Evolutionary conservation across 1,140 invertebrate genomes (phyloP), one percentile per base, ranked within the genome.

Genomic region (Drosophila pectinifera): DNA sequence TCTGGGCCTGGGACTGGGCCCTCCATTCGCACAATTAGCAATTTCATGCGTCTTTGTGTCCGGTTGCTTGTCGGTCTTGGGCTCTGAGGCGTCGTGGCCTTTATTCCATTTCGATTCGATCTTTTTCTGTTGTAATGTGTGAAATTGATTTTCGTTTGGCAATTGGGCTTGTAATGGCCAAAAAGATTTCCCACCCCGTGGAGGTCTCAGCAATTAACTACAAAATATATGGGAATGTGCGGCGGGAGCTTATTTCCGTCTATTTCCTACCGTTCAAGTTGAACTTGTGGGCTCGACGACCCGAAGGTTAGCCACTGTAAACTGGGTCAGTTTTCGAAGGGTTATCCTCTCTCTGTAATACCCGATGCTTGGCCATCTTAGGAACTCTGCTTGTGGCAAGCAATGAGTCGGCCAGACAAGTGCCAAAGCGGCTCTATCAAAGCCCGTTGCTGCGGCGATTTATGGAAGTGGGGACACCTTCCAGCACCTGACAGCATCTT

Each of bases 141-240:
- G 83, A 86, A 86, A 88, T 88, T 88, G 84, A 88, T 88, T 88
- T 89, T 88, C 72, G 62, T 45, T 78, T 82, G 83, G 78, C 82
- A 86, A 82, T 86, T 59, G 76, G 59, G 46, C 72, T 65, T 80
- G 74, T 67, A 83, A 76, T 31, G 51, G 53, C 56, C 31, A 78
- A 51, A 58, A 55, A 20, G 16, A 64, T 80, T 81, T 78, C 64
- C 56, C 78, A 76, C 63, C 59, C 63, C 5, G 38, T 24, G 41
- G 53, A 76, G 53, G 39, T 76, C 68, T 70, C 20, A 34, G 36
- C 65, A 72, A 72, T 72, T 72, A 72, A 72, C 42, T 34, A 20
- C 34, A 20, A 49, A 51, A 46, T 43, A 41, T 53, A 73, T 74
- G 72, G 48, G 70, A 73, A 73, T 45, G 24, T n/a, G 5, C 31